A percentile compares a stretch with the other conserved stretches of the same genome.
Evolutionary conservation across 2,888 invertebrate species (phyloP).

Genomic region (Agonopterix subpropinquella): DNA sequence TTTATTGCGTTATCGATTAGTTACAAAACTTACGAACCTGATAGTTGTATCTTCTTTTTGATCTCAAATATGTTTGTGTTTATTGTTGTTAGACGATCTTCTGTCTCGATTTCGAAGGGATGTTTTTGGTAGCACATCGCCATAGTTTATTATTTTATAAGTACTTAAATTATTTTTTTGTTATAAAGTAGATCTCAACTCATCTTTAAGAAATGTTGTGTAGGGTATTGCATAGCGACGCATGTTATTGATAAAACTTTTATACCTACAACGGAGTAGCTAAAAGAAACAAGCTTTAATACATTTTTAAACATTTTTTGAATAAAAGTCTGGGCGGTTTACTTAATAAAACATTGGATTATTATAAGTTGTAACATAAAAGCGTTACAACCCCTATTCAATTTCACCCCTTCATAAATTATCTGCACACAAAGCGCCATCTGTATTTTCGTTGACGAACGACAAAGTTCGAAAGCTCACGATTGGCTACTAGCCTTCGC

Average conservation of each 20-base stretch:
- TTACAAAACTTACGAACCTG: slow-evolving; percentile 72
- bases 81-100: slow-evolving; percentile 74
- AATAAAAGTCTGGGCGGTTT: no score
- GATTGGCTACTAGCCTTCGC: slow-evolving; percentile 50
- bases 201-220: background rate
- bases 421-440: slow-evolving; percentile 40
- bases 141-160: slow-evolving; percentile 25
- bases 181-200: background rate
- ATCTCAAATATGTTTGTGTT: slow-evolving; percentile 89
- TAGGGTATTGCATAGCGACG: background rate
- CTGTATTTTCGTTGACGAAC: slow-evolving; percentile 40
- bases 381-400: slow-evolving; percentile 8
- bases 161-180: background rate
- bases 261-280: background rate
- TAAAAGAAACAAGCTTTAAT: background rate
- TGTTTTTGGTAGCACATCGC: slow-evolving; percentile 65
- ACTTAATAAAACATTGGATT: no score
- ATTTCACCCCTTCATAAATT: slow-evolving; percentile 33
- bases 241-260: background rate
- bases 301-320: no score
- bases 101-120: slow-evolving; percentile 66
- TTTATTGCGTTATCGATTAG: no score
- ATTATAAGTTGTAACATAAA: no score
- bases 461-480: slow-evolving; percentile 54
- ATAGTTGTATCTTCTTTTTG: slow-evolving; percentile 89